phyloP scores from a whole-genome alignment of 2,113 vertebrate genomes.

The Aepyceros melampus region DNA sequence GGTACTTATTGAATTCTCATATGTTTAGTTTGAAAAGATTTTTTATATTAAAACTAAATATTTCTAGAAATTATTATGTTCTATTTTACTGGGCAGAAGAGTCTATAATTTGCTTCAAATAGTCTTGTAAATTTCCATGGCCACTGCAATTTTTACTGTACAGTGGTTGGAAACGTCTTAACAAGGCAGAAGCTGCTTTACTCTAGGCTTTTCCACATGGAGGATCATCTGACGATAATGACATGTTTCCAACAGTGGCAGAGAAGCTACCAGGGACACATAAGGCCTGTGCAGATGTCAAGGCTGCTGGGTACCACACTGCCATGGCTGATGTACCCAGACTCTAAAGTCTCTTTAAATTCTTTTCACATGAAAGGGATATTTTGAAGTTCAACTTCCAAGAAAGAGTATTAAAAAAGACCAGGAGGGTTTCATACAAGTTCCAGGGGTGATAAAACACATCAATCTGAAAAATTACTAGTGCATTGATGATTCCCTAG shows the following conservation, averaged over 20 bases:
- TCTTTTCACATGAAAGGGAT: slow-evolving; percentile 42
- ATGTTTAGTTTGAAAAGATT: not conserved
- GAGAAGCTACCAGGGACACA: not conserved
- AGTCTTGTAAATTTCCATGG: not conserved
- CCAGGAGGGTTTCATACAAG: not conserved
- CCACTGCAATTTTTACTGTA: slow-evolving; percentile 4
- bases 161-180: slow-evolving; percentile 30
- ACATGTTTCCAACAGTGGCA: not conserved
- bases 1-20: not conserved
- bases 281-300: not conserved
- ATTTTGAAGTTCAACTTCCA: slow-evolving; percentile 51
- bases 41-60: not conserved
- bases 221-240: not conserved
- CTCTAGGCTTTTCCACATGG: slow-evolving; percentile 13
- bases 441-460: slow-evolving; percentile 35
- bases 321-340: not conserved
- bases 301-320: not conserved
- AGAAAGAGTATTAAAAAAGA: slow-evolving; percentile 57
- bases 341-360: slow-evolving; percentile 52
- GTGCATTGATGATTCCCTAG: not conserved
- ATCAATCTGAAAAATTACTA: slow-evolving; percentile 24
- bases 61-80: not conserved
- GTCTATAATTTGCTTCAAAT: not conserved
- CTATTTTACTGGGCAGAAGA: not conserved
- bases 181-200: slow-evolving; percentile 9